These are phyloP conservation scores for Pterostichus madidus DNA, from an alignment of 2,888 invertebrate species.

Conservation along the genomic window DNA sequence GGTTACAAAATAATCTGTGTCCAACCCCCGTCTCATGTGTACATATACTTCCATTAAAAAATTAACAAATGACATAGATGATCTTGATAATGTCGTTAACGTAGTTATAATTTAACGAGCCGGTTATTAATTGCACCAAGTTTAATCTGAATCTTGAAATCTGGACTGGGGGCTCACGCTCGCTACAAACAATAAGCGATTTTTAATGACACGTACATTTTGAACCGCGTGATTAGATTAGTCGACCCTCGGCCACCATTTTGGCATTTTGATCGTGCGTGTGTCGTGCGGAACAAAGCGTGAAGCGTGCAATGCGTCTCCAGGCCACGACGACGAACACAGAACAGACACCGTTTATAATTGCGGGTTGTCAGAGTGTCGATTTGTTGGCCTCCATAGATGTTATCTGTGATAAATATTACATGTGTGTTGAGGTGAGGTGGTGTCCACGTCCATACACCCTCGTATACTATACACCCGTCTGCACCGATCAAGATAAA, in stretches of 20 bases:
- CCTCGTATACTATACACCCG: background rate
- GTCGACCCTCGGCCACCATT: background rate
- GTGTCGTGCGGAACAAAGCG: background rate
- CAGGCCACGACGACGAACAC: too few species aligned
- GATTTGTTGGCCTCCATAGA: constrained; percentile 77
- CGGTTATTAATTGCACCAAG: constrained; percentile 75
- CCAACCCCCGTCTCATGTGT: constrained; percentile 47
- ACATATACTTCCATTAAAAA: constrained; percentile 74
- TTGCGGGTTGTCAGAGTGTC: constrained; percentile 78
- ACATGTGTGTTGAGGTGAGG: constrained; percentile 70
- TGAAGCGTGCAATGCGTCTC: constrained; percentile 30
- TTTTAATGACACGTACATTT: constrained; percentile 64
- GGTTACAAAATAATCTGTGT: constrained; percentile 50
- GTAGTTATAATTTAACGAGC: constrained; percentile 75
- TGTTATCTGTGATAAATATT: constrained; percentile 78
- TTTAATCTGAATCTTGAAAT: constrained; percentile 76
- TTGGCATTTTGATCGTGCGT: background rate
- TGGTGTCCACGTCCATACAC: constrained; percentile 17
- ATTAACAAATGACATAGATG: constrained; percentile 76
- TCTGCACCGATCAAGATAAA: constrained; percentile 76
- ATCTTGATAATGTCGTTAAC: constrained; percentile 76
- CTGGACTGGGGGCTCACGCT: constrained; percentile 72
- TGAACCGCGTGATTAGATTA: constrained; percentile 52
- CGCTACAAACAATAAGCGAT: constrained; percentile 61
- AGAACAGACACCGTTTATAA: constrained; percentile 71